Evolutionary conservation across 2,888 invertebrate species (phyloP).

Genomic region (Druceiella hillmani): DNA sequence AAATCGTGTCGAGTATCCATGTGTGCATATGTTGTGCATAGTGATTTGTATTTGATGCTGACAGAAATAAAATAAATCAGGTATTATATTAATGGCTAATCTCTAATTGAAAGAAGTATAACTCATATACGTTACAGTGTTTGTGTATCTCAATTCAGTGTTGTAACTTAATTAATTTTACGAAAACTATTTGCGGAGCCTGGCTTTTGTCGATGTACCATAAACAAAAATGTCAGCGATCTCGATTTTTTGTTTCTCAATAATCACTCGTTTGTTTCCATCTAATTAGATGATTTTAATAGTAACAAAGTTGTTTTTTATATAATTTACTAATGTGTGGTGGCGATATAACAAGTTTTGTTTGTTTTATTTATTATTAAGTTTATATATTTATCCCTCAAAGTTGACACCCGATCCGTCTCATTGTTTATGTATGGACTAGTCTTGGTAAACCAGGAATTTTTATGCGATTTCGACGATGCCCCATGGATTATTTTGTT

Average conservation of each 20-base stretch:
- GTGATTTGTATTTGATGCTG: constrained; percentile 54
- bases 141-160: no score
- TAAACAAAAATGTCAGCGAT: constrained; percentile 57
- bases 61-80: constrained; percentile 51
- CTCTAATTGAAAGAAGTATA: no score
- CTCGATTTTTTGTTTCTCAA: constrained; percentile 53
- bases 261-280: no score
- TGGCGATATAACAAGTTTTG: no score
- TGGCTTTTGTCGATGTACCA: constrained; percentile 52
- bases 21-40: constrained; percentile 50
- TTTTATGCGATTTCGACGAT: constrained; percentile 42
- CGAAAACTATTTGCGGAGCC: constrained; percentile 54
- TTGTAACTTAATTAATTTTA: no score
- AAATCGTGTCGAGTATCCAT: constrained; percentile 25
- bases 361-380: no score
- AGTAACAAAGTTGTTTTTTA: no score
- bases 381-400: no score
- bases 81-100: constrained; percentile 29
- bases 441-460: constrained; percentile 47
- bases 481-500: no score
- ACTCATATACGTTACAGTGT: no score
- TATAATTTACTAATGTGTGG: no score
- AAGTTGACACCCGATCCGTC: constrained; percentile 48
- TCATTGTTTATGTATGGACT: constrained; percentile 55
- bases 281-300: no score